Conservation (phyloP, 2,888 invertebrate species). For the Melanostoma scalare region DNA sequence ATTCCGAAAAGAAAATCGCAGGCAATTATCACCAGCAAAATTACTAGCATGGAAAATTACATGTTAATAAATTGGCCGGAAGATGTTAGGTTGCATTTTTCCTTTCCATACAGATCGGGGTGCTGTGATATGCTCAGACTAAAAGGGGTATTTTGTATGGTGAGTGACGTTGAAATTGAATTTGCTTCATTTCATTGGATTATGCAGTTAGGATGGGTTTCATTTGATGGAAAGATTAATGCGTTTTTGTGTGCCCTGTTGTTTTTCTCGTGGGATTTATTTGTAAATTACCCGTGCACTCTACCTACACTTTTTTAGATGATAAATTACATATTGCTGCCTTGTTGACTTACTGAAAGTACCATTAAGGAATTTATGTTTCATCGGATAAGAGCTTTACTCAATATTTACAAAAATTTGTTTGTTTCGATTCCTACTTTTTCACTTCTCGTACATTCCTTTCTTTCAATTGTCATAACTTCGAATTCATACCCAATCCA, state of each 20-base stretch:
- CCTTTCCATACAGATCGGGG: constrained; percentile 15
- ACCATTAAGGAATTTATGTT: too few relatives aligned
- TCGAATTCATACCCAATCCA: too few relatives aligned
- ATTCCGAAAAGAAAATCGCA: constrained; percentile 25
- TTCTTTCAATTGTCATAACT: too few relatives aligned
- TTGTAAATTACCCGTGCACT: constrained; percentile 19
- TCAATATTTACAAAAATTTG: too few relatives aligned
- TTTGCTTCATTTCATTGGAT: constrained; percentile 53
- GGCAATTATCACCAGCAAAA: constrained; percentile 73
- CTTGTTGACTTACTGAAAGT: too few relatives aligned
- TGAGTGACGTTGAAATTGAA: constrained; percentile 59
- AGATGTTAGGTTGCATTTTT: constrained; percentile 60
- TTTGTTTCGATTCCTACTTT: too few relatives aligned
- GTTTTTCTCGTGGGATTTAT: constrained; percentile 42
- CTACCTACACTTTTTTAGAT: too few relatives aligned
- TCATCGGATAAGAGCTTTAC: too few relatives aligned
- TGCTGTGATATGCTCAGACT: background rate
- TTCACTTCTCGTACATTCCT: too few relatives aligned
- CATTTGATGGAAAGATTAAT: constrained; percentile 32
- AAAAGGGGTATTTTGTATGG: constrained; percentile 39
- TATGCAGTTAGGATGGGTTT: constrained; percentile 32
- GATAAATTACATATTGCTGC: too few relatives aligned
- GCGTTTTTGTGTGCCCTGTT: constrained; percentile 31
- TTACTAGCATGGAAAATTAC: constrained; percentile 76
- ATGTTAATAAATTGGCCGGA: constrained; percentile 76